phyloP scores from a whole-genome alignment of 1,140 invertebrate species.

The Ceratina australensis region DNA sequence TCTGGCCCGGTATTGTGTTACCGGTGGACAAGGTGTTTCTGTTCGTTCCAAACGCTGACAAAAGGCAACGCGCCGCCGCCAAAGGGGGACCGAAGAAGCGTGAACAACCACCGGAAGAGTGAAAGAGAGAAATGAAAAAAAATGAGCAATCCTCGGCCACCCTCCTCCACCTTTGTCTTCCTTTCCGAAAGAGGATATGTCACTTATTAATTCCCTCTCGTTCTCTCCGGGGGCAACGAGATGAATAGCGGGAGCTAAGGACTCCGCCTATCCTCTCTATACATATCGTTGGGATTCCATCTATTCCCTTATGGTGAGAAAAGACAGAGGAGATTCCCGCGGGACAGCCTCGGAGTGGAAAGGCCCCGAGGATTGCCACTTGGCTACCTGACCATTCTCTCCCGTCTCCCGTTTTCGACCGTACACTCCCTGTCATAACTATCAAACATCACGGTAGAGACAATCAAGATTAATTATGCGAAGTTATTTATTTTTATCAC shows the following conservation, averaged over 20 bases:
- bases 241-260: slow-evolving; percentile 68
- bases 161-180: slow-evolving; percentile 62
- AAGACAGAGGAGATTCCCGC: slow-evolving; percentile 65
- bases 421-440: slow-evolving; percentile 21
- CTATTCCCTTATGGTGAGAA: slow-evolving; percentile 51
- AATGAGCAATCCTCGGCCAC: neutral
- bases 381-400: slow-evolving; percentile 71
- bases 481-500: too few relatives aligned
- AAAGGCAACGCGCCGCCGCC: slow-evolving; percentile 44
- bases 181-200: slow-evolving; percentile 66
- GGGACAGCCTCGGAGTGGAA: slow-evolving; percentile 66
- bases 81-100: slow-evolving; percentile 36
- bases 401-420: neutral
- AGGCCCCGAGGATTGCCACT: slow-evolving; percentile 71
- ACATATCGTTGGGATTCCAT: slow-evolving; percentile 61
- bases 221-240: slow-evolving; percentile 66
- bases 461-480: too few relatives aligned
- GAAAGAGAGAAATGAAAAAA: neutral
- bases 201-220: slow-evolving; percentile 78
- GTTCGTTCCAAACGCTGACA: slow-evolving; percentile 44
- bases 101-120: slow-evolving; percentile 10
- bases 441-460: too few relatives aligned
- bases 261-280: slow-evolving; percentile 51
- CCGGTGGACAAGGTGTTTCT: slow-evolving; percentile 56
- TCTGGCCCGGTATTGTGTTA: slow-evolving; percentile 52